Base-by-base conservation (phyloP, 2,797 vertebrate species). In the Botia kubotai region DNA sequence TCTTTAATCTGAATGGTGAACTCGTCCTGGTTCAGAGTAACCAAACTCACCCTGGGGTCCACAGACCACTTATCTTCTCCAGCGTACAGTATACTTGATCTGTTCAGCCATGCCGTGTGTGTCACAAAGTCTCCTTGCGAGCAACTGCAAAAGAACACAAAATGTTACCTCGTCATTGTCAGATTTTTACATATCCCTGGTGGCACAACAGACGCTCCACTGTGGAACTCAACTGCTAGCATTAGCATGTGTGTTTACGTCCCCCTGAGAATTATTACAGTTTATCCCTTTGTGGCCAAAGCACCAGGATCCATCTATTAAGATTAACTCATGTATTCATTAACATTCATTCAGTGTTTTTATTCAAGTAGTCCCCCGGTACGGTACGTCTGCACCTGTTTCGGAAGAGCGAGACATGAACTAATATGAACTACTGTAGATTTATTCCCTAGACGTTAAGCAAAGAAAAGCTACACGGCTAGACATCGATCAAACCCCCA, bases 41-140 rank as follows among this genome's bases (percentile, higher is more conserved):
- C 92, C 88, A 95, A 90, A 83, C 91, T 94, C 81, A 95, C 94
- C 80, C 94, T 89, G 52, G 92, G 87, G 86, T 95, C 94, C 89
- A 95, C 93, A 0, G 94, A 95, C 94, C 94, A 95, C 89, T 95
- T 95, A 83, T 95, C 94, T 82, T 94, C 93, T 16, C 94, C 93
- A 0, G 94, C 93, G 0, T 93, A 95, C 60, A 95, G 91, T 84
- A 95, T 95, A 86, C 94, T 95, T 2, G 94, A 95, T 19, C 93
- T 91, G 87, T 95, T 95, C 17, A 95, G 92, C 94, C 94, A 95
- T 12, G 94, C 94, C 46, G 93, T 94, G 90, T 93, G 94, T 60
- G 93, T 95, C 79, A 95, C 93, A 0, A 90, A 73, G 33, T 93
- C 92, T 10, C 92, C 93, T 88, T 94, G 93, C 74, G 88, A 86